Base-by-base conservation (phyloP, 2,113 vertebrate species). In the Cyrtonyx montezumae region DNA sequence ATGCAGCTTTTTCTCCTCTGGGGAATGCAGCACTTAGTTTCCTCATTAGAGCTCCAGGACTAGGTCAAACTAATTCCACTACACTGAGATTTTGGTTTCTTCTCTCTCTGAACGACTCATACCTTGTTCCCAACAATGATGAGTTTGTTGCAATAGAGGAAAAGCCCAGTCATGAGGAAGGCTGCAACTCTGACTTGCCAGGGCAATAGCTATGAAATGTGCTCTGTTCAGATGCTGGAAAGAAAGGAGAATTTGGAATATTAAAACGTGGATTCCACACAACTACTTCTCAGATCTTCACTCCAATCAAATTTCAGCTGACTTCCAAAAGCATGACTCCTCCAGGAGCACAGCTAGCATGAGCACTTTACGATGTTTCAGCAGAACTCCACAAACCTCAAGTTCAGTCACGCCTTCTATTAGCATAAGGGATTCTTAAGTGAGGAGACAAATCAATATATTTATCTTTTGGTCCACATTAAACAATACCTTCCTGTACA, bases 1-100 rank as follows among this genome's bases (percentile, higher is more conserved):
- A 81, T 93, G 69, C 43, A 81, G 70, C 66, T 95, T 86, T 55
- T 86, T 43, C 23, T 92, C 45, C 74, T 74, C 45, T 76, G 70
- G 40, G 79, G 26, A 75, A 76, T 11, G 32, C 28, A 92, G 43
- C 46, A 69, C 46, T 56, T 55, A 22, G 76, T 80, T 69, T 63
- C 53, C 9, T 34, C 73, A 20, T 4, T 94, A n/a, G 62, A 81
- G 14, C 48, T 84, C 45, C 78, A 2, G 1, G 70, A 36, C 42
- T 12, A 69, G 79, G 69, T 63, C 42, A 78, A 84, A 88, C 34
- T 61, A 59, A 17, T 40, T 80, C 51, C 43, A 83, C 62, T 86
- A 55, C 56, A 66, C 18, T 28, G 40, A 78, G 80, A 65, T 45
- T 75, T 86, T 36, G 63, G 10, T 88, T 73, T 15, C 86, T 84